Evolutionary conservation across 2,888 invertebrate genomes (phyloP), one percentile per base, ranked within the genome.

Genomic region (Hirtodrosophila confusa): DNA sequence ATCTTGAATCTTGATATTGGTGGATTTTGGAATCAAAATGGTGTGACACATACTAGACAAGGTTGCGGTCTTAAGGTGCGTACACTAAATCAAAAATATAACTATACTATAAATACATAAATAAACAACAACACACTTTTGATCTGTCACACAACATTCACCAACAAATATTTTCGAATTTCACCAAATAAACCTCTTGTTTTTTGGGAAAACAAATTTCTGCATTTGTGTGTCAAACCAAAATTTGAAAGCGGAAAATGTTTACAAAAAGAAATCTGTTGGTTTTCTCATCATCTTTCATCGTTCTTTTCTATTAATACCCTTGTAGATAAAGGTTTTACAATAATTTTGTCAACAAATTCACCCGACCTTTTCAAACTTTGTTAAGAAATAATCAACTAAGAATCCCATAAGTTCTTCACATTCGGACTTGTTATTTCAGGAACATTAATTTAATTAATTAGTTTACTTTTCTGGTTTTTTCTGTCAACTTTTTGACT

Each of bases 21-120:
- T 17, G 17, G 17, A 10, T 29, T 37, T 36, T 12, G 43, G 12
- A 6, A 36, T 23, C 7, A 11, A 37, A 24, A 49, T 37, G 24
- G 37, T 49, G 49, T 49, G 37, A 29, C 44, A 44, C 49, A 23
- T 56, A n/a, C 31, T 49, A 39, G 31, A 40, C 31, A 33, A 27
- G 24, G 24, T 12, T 44, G 27, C 9, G 17, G 11, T 10, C 7
- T 48, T 24, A 17, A 17, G 10, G 39, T 48, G 55, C 55, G 29
- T 39, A 41, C 11, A 17, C 35, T 23, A 36, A 53, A 29, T 24
- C 11, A 54, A 58, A 23, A 35, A 5, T 17, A 5, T n/a, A 33
- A 41, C 9, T 17, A 45, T 17, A 17, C 17, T 17, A 17, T 1
- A 17, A 57, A 57, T 4, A 40, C 33, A 12, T 17, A 40, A n/a